Percentiles rank a stretch among this genome's conserved stretches.
Evolutionary conservation across 2,797 vertebrate species (phyloP).

Genomic region (Ciconia nigra): DNA sequence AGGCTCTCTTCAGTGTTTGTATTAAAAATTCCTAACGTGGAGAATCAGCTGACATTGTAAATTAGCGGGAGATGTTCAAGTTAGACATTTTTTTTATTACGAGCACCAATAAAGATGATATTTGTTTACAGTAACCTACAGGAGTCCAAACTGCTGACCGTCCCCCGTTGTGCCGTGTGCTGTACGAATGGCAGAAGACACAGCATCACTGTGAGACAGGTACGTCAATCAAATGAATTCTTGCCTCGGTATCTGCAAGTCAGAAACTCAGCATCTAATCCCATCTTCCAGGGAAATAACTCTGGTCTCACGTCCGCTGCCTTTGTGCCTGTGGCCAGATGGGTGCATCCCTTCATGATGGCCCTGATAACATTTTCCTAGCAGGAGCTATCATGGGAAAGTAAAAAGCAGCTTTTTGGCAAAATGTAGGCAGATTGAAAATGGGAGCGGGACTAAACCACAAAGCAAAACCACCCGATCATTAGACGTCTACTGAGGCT

Average conservation of each 20-base stretch:
- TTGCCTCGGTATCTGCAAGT: neutral
- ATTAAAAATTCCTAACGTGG: neutral
- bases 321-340: neutral
- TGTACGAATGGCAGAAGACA: neutral
- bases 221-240: rapidly evolving
- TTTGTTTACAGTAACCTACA: neutral
- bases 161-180: neutral
- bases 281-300: neutral
- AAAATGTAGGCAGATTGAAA: neutral
- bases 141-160: neutral
- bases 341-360: neutral
- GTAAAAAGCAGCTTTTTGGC: neutral
- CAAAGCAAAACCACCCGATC: neutral
- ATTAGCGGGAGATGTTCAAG: neutral
- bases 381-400: constrained; percentile 7
- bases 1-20: neutral
- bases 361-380: constrained; percentile 8
- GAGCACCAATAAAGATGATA: neutral
- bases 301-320: neutral
- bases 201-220: neutral
- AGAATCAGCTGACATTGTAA: neutral
- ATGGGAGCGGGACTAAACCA: neutral
- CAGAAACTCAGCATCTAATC: neutral
- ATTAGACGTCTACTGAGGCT: neutral
- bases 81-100: neutral